A percentile compares a stretch with the other conserved stretches of the same genome.
Conservation (phyloP, 2,113 vertebrate genomes). For the Leuciscus idus region DNA sequence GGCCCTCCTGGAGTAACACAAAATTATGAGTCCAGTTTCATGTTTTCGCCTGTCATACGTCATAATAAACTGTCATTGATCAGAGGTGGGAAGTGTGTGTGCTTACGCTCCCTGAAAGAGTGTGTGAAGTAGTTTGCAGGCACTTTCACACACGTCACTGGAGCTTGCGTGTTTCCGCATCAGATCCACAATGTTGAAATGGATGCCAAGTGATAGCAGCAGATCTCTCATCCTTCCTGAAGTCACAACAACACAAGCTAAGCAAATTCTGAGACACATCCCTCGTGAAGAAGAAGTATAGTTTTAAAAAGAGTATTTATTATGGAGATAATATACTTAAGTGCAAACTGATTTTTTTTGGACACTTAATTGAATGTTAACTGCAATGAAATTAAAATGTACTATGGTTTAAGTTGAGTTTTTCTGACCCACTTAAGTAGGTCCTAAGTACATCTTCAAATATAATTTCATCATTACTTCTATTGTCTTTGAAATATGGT, state of each 20-base stretch:
- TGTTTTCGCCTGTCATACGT: background rate
- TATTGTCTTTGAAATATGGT: no score
- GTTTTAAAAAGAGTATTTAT: no score
- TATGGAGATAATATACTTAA: no score
- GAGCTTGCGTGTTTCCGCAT: constrained; percentile 84
- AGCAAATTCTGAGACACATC: background rate
- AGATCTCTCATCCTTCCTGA: constrained; percentile 82
- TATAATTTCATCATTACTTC: no score
- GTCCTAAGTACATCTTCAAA: no score
- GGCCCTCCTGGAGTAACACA: constrained; percentile 70
- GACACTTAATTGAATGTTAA: no score
- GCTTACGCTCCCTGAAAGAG: constrained; percentile 91
- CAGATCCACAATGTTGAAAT: constrained; percentile 89
- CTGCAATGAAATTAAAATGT: no score
- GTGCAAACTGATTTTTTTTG: no score
- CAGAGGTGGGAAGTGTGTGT: background rate
- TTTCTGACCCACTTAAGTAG: no score
- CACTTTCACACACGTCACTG: constrained; percentile 83
- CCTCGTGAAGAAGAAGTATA: no score
- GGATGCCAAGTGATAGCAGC: constrained; percentile 88
- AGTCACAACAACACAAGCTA: constrained; percentile 14
- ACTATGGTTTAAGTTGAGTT: no score
- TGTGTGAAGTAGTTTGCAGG: constrained; percentile 83
- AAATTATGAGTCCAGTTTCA: background rate
- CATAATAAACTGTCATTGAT: no score